phyloP scores from a whole-genome alignment of 2,797 vertebrate species.

The Ctenopoma kingsleyae region DNA sequence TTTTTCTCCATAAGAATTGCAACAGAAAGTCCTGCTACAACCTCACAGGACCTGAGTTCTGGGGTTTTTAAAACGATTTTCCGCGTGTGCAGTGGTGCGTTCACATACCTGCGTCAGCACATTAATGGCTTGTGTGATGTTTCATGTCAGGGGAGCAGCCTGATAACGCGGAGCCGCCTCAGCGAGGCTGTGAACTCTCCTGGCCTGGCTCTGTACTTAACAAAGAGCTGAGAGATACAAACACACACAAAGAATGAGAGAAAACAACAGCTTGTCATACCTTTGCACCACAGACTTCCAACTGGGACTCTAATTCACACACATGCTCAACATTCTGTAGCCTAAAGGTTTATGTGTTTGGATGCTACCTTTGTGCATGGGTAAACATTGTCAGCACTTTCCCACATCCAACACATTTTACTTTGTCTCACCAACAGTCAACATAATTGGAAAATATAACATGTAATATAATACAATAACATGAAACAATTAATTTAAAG shows the following conservation, averaged over 20 bases:
- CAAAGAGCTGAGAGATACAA: slow-evolving; percentile 46
- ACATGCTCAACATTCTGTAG: slow-evolving; percentile 60
- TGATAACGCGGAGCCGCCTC: slow-evolving; percentile 67
- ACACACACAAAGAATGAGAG: slow-evolving; percentile 31
- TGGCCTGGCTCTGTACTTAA: slow-evolving; percentile 40
- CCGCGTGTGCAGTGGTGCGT: slow-evolving; percentile 59
- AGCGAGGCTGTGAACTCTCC: slow-evolving; percentile 55
- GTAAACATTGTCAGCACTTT: slow-evolving; percentile 48
- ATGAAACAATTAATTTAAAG: neutral
- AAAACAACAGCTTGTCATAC: slow-evolving; percentile 63
- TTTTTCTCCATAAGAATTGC: slow-evolving; percentile 20
- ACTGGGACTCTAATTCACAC: slow-evolving; percentile 58
- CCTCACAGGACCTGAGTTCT: slow-evolving; percentile 21
- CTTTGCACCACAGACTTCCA: slow-evolving; percentile 51
- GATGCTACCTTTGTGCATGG: slow-evolving; percentile 28
- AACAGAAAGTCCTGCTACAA: slow-evolving; percentile 26
- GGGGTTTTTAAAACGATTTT: slow-evolving; percentile 39
- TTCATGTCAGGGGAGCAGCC: slow-evolving; percentile 71
- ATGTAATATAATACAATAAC: too few species aligned
- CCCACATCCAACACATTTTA: slow-evolving; percentile 5
- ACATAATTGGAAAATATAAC: neutral
- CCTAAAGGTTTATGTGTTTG: slow-evolving; percentile 52
- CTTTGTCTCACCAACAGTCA: neutral
- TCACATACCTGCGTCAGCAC: slow-evolving; percentile 72
- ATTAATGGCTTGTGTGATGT: slow-evolving; percentile 70